Evolutionary conservation across 2,797 vertebrate species (phyloP).

Genomic region (Semotilus atromaculatus): DNA sequence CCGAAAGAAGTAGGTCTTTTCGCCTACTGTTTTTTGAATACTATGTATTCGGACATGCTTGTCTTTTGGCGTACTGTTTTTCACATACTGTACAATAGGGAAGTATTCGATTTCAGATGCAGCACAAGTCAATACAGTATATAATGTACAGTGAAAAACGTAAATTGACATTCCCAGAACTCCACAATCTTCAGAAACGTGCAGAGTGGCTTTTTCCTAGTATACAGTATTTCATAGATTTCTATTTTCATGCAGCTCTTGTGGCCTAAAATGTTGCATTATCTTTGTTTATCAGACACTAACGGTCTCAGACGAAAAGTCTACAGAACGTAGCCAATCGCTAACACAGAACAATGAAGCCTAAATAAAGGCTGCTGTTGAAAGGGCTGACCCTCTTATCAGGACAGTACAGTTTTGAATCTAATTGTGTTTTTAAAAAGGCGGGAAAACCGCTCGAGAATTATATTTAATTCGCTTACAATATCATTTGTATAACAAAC

Average conservation of each 20-base stretch:
- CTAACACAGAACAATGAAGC: constrained; percentile 60
- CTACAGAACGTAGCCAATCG: constrained; percentile 47
- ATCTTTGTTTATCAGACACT: constrained; percentile 56
- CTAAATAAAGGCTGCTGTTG: constrained; percentile 47
- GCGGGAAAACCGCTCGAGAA: constrained; percentile 51
- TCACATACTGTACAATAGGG: too few relatives aligned
- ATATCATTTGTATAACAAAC: constrained; percentile 56
- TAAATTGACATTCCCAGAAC: background rate
- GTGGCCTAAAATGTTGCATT: background rate
- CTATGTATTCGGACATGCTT: too few relatives aligned
- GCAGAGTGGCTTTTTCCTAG: background rate
- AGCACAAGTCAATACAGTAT: too few relatives aligned
- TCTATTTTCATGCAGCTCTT: background rate
- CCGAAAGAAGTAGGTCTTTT: too few relatives aligned
- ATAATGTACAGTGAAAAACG: background rate
- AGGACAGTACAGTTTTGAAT: constrained; percentile 60
- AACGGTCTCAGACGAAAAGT: constrained; percentile 26
- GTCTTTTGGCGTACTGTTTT: too few relatives aligned
- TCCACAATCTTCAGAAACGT: background rate
- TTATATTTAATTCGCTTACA: constrained; percentile 52
- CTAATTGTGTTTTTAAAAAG: constrained; percentile 67
- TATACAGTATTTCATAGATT: background rate
- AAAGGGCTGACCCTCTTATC: constrained; percentile 65
- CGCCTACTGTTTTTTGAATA: too few relatives aligned
- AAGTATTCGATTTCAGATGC: too few relatives aligned